Percentiles rank a stretch among this genome's conserved stretches.
Evolutionary conservation across 2,888 invertebrate species (phyloP).

Genomic region (Laothoe populi): DNA sequence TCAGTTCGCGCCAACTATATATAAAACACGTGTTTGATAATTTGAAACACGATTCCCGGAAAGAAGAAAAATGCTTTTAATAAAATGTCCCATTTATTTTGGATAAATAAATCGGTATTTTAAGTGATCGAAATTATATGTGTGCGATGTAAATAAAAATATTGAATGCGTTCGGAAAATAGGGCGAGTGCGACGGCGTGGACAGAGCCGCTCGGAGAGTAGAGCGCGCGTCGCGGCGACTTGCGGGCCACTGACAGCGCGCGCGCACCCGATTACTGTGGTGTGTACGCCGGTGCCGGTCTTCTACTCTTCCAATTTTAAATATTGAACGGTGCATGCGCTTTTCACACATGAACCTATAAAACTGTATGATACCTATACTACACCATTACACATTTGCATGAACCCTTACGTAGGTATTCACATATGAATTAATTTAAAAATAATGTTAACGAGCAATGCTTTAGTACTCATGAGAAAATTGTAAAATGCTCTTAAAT

Average conservation of each 20-base stretch:
- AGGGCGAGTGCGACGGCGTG: constrained; percentile 59
- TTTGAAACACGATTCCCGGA: constrained; percentile 53
- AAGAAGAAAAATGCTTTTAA: constrained; percentile 32
- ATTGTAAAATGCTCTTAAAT: constrained; percentile 4
- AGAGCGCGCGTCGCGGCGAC: constrained; percentile 77
- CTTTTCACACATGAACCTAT: constrained; percentile 60
- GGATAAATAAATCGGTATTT: constrained; percentile 55
- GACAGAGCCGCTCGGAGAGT: constrained; percentile 61
- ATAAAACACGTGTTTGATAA: constrained; percentile 73
- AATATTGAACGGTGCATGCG: constrained; percentile 64
- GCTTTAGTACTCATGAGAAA: constrained; percentile 2
- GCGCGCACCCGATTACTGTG: constrained; percentile 58
- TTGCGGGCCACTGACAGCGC: constrained; percentile 77
- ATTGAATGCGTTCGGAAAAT: constrained; percentile 61
- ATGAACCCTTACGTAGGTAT: constrained; percentile 7
- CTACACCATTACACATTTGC: background rate
- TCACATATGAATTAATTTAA: background rate
- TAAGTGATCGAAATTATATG: constrained; percentile 38
- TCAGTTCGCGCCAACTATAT: constrained; percentile 74
- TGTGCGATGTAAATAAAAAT: constrained; percentile 37
- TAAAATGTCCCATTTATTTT: constrained; percentile 48
- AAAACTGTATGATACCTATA: constrained; percentile 24
- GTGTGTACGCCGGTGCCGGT: too few species aligned
- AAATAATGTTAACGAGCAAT: background rate
- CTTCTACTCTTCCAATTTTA: constrained; percentile 74